Evolutionary conservation across 2,797 vertebrate species (phyloP), one percentile per base, ranked within the genome.

Genomic region (Sebastes nivosus): DNA sequence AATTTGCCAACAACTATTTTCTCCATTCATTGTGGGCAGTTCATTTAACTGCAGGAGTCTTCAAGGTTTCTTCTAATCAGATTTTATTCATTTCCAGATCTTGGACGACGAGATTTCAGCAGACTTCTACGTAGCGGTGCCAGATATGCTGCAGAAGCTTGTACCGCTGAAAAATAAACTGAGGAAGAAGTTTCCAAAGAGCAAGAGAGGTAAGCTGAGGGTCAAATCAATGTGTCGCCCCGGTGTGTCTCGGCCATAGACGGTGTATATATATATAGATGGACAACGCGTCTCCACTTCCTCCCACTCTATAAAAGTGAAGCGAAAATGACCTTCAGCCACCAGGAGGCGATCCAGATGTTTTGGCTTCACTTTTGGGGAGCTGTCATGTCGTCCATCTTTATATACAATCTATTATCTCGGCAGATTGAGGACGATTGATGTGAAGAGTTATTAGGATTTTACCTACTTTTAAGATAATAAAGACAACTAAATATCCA

Each of bases 91-190:
- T 24, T 69, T 71, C 18, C 88, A 99, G 98, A 96, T 99, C 91
- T 84, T 98, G 73, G 96, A 97, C 66, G 97, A 97, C 29, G 94
- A 97, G 89, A 90, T 99, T 83, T 90, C 95, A 1, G 96, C 94
- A 12, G 98, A 99, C 88, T 98, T 97, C 91, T 99, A 97, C 20
- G 20, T 99, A 10, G 95, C 97, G 5, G 97, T 97, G 72, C 98
- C 98, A 24, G 96, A 95, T 8, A 97, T 99, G 1, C 60, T 97
- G 1, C 36, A 91, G 0, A 97, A 97, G 52, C 79, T 99, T 4
- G 42, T 92, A 6, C 95, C 95, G 0, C 91, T 99, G 79, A 98
- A 95, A 89, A 96, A 90, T 92, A 97, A 97, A 80, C 93, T 99
- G 50, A 96, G 92, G 25, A 95, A 95, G 86, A 98, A 96, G 87